A percentile compares a stretch with the other conserved stretches of the same genome.
phyloP scores from a whole-genome alignment of 2,113 vertebrate species.

The Sminthopsis crassicaudata region DNA sequence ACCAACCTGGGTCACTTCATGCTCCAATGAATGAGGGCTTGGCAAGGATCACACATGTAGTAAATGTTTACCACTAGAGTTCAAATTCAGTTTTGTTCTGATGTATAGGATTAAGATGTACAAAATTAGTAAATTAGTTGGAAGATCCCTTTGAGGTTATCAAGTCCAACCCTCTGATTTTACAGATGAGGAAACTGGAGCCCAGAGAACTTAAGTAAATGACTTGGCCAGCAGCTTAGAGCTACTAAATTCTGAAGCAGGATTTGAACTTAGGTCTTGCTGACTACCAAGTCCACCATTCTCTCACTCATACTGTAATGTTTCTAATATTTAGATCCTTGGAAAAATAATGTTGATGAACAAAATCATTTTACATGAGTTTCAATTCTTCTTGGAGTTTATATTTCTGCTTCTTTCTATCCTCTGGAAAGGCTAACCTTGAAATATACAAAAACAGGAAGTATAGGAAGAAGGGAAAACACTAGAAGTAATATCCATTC shows the following conservation, averaged over 20 bases:
- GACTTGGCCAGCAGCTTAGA: background rate
- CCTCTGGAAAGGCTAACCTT: conserved; percentile 4
- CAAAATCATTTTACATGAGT: background rate
- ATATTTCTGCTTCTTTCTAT: background rate
- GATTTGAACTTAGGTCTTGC: background rate
- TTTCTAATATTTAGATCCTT: background rate
- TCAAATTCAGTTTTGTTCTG: background rate
- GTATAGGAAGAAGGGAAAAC: background rate
- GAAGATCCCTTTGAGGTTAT: background rate
- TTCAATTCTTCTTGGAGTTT: conserved; percentile 27
- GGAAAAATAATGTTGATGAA: background rate
- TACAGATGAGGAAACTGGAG: background rate
- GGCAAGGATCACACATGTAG: background rate
- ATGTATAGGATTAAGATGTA: background rate
- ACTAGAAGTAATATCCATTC: background rate
- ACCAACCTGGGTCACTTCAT: background rate
- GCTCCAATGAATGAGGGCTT: background rate
- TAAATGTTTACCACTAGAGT: background rate
- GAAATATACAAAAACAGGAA: background rate
- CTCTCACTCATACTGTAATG: background rate
- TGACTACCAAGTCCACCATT: background rate
- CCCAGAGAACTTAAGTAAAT: background rate
- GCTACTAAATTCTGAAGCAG: background rate
- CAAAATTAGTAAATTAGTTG: background rate
- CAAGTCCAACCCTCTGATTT: background rate